Conservation (phyloP, 2,113 vertebrate genomes). For the Apaloderma vittatum region DNA sequence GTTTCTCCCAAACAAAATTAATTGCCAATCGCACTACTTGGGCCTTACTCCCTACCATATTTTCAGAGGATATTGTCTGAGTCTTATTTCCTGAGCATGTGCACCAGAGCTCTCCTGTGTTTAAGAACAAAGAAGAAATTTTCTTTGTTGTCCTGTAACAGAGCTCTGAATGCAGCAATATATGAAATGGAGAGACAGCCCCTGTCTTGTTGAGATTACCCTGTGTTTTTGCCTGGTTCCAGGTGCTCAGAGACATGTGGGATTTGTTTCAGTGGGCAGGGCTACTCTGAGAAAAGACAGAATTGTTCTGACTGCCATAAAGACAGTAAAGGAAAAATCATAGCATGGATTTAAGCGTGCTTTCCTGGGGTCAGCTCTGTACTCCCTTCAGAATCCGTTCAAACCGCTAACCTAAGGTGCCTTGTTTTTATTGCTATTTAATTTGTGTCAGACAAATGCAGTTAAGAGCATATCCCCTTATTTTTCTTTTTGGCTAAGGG, state of each 20-base stretch:
- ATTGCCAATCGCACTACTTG: not conserved
- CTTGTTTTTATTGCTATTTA: not conserved
- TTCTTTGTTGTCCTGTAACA: not conserved
- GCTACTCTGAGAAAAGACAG: not conserved
- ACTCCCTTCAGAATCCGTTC: not conserved
- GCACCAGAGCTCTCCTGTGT: not conserved
- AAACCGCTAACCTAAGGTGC: not conserved
- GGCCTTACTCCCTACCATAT: not conserved
- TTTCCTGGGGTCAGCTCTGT: not conserved
- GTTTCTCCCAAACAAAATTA: slow-evolving; percentile 9
- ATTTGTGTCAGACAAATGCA: not conserved
- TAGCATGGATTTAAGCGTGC: not conserved
- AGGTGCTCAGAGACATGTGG: not conserved
- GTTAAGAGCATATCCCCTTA: not conserved
- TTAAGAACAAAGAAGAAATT: slow-evolving; percentile 37
- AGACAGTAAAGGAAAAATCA: not conserved
- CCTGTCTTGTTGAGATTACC: not conserved
- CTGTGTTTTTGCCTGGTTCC: not conserved
- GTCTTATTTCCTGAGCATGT: not conserved
- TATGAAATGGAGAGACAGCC: rapidly evolving
- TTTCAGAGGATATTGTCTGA: not conserved
- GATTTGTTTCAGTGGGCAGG: not conserved
- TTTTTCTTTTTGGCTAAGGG: not conserved
- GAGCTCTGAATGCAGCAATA: rapidly evolving
- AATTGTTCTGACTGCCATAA: not conserved